These are phyloP conservation scores for Parthenolecanium corni DNA, from an alignment of 2,888 invertebrate species.

Conservation along the genomic window DNA sequence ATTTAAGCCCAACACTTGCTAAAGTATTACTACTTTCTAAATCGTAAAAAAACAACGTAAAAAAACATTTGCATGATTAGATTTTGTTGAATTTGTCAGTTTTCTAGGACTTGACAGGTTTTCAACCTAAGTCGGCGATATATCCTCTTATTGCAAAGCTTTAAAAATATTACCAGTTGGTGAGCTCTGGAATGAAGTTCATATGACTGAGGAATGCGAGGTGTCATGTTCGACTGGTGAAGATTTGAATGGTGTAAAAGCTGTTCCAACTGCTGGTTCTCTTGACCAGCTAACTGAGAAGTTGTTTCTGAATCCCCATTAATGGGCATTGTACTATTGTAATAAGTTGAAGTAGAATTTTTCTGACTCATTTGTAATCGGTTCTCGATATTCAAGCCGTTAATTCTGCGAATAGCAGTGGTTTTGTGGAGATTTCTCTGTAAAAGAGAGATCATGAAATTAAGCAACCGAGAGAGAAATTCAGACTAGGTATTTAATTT, in stretches of 20 bases:
- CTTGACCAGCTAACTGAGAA: slow-evolving; percentile 41
- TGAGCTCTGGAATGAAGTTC: slow-evolving; percentile 10
- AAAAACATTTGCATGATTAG: no score
- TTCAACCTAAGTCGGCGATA: no score
- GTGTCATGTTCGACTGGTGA: not conserved
- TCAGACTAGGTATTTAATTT: no score
- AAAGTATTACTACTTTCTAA: no score
- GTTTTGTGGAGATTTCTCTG: slow-evolving; percentile 17
- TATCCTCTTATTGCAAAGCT: no score
- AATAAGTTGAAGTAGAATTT: slow-evolving; percentile 2
- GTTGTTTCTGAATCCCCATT: not conserved
- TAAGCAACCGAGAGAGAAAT: no score
- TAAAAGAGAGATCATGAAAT: not conserved
- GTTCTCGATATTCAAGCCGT: slow-evolving; percentile 5
- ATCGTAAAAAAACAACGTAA: no score
- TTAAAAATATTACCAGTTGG: not conserved
- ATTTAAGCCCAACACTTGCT: no score
- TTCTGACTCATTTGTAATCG: slow-evolving; percentile 1
- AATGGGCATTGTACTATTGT: not conserved
- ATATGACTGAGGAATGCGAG: not conserved
- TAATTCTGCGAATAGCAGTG: slow-evolving; percentile 10
- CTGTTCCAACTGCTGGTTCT: slow-evolving; percentile 2
- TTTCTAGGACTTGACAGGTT: no score
- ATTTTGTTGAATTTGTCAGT: no score
- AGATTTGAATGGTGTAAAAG: not conserved